Percentiles rank a stretch among this genome's conserved stretches.
phyloP scores from a whole-genome alignment of 1,140 invertebrate species.

The Bombus confusus region DNA sequence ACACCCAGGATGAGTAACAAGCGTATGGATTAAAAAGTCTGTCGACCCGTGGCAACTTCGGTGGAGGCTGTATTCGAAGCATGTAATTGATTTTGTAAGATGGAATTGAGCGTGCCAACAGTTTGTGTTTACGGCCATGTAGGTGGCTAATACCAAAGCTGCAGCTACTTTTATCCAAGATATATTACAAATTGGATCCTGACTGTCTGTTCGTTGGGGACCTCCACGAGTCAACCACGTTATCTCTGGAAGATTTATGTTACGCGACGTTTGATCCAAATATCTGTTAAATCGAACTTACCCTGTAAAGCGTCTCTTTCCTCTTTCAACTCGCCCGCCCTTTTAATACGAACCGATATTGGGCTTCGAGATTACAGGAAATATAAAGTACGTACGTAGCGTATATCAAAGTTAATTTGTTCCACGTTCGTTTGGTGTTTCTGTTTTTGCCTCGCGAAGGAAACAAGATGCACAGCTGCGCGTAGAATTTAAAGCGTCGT shows the following conservation, averaged over 20 bases:
- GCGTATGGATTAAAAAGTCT: background rate
- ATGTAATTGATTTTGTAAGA: slow-evolving; percentile 37
- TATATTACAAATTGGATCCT: slow-evolving; percentile 44
- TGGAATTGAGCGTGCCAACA: slow-evolving; percentile 9
- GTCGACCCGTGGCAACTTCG: background rate
- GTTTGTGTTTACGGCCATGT: slow-evolving; percentile 13
- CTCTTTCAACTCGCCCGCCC: too few species aligned
- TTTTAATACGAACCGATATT: too few species aligned
- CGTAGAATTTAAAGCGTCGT: too few species aligned
- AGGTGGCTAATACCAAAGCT: slow-evolving; percentile 1
- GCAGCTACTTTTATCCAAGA: slow-evolving; percentile 31
- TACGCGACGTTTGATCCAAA: background rate
- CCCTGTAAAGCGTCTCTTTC: too few species aligned
- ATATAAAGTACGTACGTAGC: too few species aligned
- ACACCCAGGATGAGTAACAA: background rate
- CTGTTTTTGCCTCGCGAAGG: too few species aligned
- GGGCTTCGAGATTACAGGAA: too few species aligned
- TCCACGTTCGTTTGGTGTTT: too few species aligned
- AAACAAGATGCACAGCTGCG: too few species aligned
- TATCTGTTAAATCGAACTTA: background rate
- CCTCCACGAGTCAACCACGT: background rate
- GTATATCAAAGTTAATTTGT: too few species aligned
- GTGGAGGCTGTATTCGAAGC: slow-evolving; percentile 13
- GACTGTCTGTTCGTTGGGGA: background rate
- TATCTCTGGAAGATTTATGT: slow-evolving; percentile 12